Percentiles rank a stretch among this genome's conserved stretches.
Evolutionary conservation across 2,888 invertebrate genomes (phyloP).

Genomic region (Hyposoter didymator): DNA sequence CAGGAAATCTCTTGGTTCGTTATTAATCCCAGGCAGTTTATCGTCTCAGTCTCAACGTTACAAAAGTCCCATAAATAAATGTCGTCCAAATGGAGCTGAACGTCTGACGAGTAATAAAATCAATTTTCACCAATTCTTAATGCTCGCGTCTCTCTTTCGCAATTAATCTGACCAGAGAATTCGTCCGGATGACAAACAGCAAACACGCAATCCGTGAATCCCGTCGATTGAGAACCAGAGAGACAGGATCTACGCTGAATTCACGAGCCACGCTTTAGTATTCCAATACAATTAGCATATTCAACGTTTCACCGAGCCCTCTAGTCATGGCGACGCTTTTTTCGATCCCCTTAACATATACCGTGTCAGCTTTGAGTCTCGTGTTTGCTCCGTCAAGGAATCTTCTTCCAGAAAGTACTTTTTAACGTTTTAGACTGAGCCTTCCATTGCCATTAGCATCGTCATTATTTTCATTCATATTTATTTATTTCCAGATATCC

Average conservation of each 20-base stretch:
- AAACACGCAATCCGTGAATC: not conserved
- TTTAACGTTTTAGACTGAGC: not conserved
- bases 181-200: slow-evolving; percentile 5
- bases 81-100: not conserved
- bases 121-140: not conserved
- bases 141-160: not conserved
- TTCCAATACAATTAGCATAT: slow-evolving; percentile 44
- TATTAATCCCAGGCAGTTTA: not conserved
- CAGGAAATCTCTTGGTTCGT: not conserved
- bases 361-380: not conserved
- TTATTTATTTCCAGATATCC: not conserved
- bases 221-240: not conserved
- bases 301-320: slow-evolving; percentile 15
- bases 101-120: not conserved
- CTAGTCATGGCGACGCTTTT: not conserved
- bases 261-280: slow-evolving; percentile 34
- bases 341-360: slow-evolving; percentile 1
- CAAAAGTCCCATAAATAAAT: not conserved
- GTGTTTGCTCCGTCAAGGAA: not conserved
- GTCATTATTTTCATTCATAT: not conserved
- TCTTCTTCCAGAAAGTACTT: not conserved
- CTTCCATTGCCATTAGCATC: not conserved
- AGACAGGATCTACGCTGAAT: slow-evolving; percentile 14
- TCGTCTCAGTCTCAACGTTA: not conserved
- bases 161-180: slow-evolving; percentile 2